A percentile compares a stretch with the other conserved stretches of the same genome.
These are phyloP conservation scores for Phragmatobia fuliginosa DNA, from an alignment of 2,888 invertebrate species.

Conservation along the genomic window DNA sequence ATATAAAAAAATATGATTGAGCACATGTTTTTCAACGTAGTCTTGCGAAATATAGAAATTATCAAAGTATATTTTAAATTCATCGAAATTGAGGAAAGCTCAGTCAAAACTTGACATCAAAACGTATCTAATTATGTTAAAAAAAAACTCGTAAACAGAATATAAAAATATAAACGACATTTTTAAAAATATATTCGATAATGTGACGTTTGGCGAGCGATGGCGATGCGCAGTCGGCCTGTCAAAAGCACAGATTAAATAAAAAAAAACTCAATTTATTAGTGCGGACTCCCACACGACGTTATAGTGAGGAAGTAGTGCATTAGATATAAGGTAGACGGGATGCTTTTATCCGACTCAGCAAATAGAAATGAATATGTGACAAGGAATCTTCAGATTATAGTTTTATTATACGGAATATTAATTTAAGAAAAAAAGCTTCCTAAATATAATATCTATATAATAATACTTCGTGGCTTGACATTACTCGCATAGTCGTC, in stretches of 20 bases:
- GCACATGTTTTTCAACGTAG: background rate
- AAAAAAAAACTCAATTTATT: constrained; percentile 39
- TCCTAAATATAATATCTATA: too few species aligned
- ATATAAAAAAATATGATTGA: constrained; percentile 2
- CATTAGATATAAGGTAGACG: constrained; percentile 34
- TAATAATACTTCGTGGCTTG: too few species aligned
- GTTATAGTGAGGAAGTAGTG: constrained; percentile 34
- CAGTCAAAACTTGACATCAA: constrained; percentile 39
- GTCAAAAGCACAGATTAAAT: constrained; percentile 50
- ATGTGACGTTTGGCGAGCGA: constrained; percentile 48
- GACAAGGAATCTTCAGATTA: constrained; percentile 6
- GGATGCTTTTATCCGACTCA: constrained; percentile 40
- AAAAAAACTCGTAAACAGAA: constrained; percentile 34
- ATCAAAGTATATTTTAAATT: constrained; percentile 10
- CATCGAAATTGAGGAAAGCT: constrained; percentile 34
- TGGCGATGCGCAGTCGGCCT: constrained; percentile 45
- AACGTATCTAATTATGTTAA: constrained; percentile 27
- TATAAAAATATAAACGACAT: constrained; percentile 38
- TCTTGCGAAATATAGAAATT: background rate
- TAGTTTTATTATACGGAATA: constrained; percentile 11
- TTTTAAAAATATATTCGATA: constrained; percentile 41
- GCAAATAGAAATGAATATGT: constrained; percentile 26
- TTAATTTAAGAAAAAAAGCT: too few species aligned
- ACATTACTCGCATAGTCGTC: background rate
- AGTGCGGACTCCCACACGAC: constrained; percentile 39